A percentile compares a stretch with the other conserved stretches of the same genome.
phyloP scores from a whole-genome alignment of 1,140 invertebrate species.

The Drosophila seguyi region DNA sequence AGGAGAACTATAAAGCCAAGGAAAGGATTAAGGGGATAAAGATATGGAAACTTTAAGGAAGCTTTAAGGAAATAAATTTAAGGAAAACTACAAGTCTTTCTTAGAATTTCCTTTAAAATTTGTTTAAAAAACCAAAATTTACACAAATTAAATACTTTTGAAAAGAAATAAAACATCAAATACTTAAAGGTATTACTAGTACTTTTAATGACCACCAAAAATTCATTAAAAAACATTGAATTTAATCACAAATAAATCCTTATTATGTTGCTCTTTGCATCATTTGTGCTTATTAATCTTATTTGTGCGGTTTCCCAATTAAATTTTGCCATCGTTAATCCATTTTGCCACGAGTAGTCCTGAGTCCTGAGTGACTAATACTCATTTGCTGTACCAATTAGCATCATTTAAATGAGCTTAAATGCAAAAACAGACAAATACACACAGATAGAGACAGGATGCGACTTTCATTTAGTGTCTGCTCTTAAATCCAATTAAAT shows the following conservation, averaged over 20 bases:
- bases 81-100: not conserved
- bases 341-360: slow-evolving; percentile 5
- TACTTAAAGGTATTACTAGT: too few species aligned
- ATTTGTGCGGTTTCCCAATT: slow-evolving; percentile 11
- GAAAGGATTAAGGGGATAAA: not conserved
- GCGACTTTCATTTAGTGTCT: not conserved
- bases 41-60: too few species aligned
- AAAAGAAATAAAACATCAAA: too few species aligned
- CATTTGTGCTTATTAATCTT: slow-evolving; percentile 9
- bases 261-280: not conserved
- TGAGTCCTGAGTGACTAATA: slow-evolving; percentile 25
- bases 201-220: not conserved
- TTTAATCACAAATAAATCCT: slow-evolving; percentile 7
- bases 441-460: not conserved
- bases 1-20: not conserved
- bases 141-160: not conserved
- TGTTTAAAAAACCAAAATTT: not conserved
- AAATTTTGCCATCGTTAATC: slow-evolving; percentile 21
- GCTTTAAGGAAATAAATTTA: too few species aligned
- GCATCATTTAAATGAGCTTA: slow-evolving; percentile 44
- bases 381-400: slow-evolving; percentile 31
- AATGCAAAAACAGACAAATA: slow-evolving; percentile 13
- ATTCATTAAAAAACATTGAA: not conserved
- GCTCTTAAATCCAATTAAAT: slow-evolving; percentile 21
- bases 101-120: too few species aligned